Evolutionary conservation across 92 coral and sea anemone species (phyloP), one percentile per base, ranked within the genome.

Genomic region (Phenganax marumi): DNA sequence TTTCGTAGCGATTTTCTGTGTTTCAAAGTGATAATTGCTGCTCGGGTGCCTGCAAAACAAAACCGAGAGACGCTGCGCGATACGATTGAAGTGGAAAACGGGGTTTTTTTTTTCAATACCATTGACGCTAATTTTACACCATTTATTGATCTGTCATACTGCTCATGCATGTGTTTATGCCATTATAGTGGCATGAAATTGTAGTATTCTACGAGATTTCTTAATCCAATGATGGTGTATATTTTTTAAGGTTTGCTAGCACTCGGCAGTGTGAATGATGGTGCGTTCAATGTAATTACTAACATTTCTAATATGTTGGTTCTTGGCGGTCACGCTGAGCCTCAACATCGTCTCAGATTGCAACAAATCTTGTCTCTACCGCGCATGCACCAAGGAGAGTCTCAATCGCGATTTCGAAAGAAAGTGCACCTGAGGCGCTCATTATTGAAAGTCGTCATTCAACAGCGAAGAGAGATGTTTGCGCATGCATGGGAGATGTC

Each of bases 301-400:
- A 78, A 71, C 57, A 78, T 78, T 48, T 61, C 83, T 39, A 78
- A 25, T 52, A 78, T 78, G 83, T 78, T 78, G 46, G 83, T 78
- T 8, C 83, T 78, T 49, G 83, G 83, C 50, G 83, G 83, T 78
- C 68, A 61, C 24, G 83, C 83, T 16, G 73, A 78, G n/a, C 83
- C 83, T 78, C 83, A 62, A 78, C 73, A 78, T 63, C 71, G 83
- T 18, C 57, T 23, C 10, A 61, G 83, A 48, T n/a, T 78, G 50
- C 83, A 78, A 78, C 83, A 78, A 78, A 78, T 78, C 16, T 11
- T 78, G 51, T 16, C 73, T 17, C 83, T 78, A 3, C 83, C 83
- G n/a, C 83, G 73, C 10, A 78, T 78, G 83, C 83, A 78, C 50
- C 83, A 78, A 50, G 83, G 83, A 14, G 83, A 78, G 52, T 78